Evolutionary conservation across 2,888 invertebrate species (phyloP).

Genomic region (Griposia aprilina): DNA sequence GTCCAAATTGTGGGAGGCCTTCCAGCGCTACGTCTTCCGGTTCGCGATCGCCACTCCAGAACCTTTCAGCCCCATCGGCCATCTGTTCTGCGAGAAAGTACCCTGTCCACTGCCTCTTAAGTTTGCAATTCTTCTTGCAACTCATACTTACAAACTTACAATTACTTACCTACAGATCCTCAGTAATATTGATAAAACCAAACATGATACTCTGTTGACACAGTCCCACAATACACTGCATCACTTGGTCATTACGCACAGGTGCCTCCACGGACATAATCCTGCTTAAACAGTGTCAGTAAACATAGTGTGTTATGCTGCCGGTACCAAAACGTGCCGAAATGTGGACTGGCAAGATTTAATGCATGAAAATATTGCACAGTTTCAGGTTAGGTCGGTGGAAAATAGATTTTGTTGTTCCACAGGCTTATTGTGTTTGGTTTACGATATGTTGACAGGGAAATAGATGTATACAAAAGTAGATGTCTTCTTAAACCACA

Average conservation of each 20-base stretch:
- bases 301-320: conserved; percentile 28
- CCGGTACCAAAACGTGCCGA: conserved; percentile 41
- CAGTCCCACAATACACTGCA: background rate
- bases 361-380: conserved; percentile 39
- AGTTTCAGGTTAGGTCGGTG: conserved; percentile 9
- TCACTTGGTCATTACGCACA: conserved; percentile 30
- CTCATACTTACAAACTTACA: background rate
- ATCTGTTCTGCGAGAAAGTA: background rate
- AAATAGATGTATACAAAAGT: background rate
- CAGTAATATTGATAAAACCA: conserved; percentile 15
- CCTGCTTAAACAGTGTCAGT: conserved; percentile 29
- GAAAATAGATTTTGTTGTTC: conserved; percentile 5
- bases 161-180: background rate
- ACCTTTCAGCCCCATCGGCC: background rate
- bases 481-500: background rate
- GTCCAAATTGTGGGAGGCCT: background rate
- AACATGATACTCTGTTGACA: conserved; percentile 16
- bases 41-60: background rate
- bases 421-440: conserved; percentile 10
- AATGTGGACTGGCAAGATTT: conserved; percentile 46
- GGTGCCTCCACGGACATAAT: conserved; percentile 36
- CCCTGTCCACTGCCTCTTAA: background rate
- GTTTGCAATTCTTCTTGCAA: background rate
- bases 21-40: background rate
- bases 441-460: background rate